These are phyloP conservation scores for Dryobotodes eremita DNA, from an alignment of 2,888 invertebrate species.

Conservation along the genomic window DNA sequence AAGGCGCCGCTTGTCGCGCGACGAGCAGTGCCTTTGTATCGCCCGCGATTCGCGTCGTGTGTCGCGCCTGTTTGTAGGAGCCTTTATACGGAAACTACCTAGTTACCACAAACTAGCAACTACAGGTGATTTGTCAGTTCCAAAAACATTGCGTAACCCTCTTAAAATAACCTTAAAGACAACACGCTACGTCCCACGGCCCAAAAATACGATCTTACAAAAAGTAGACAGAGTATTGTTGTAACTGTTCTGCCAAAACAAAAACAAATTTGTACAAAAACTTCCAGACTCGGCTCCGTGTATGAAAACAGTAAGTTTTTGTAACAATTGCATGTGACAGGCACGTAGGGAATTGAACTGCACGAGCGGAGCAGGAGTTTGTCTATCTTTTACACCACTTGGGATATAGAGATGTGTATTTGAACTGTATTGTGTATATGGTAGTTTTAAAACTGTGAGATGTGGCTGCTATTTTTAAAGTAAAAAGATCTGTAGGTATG, in stretches of 20 bases:
- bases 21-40: no score
- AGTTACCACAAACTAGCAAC: background rate
- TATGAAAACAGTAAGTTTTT: conserved; percentile 24
- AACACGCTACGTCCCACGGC: background rate
- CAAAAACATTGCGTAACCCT: background rate
- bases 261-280: conserved; percentile 11
- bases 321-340: conserved; percentile 48
- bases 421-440: background rate
- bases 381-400: background rate
- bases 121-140: background rate
- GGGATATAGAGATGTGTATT: background rate
- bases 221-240: background rate
- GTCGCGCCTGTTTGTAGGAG: no score
- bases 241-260: background rate
- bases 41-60: no score
- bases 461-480: background rate
- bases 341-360: conserved; percentile 41
- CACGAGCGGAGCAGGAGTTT: conserved; percentile 10
- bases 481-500: background rate
- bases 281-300: background rate
- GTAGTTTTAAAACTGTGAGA: background rate
- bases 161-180: background rate
- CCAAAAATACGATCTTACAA: background rate
- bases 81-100: background rate
- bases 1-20: no score